Evolutionary conservation across 2,113 vertebrate genomes (phyloP).

Genomic region (Myiopsitta monachus): DNA sequence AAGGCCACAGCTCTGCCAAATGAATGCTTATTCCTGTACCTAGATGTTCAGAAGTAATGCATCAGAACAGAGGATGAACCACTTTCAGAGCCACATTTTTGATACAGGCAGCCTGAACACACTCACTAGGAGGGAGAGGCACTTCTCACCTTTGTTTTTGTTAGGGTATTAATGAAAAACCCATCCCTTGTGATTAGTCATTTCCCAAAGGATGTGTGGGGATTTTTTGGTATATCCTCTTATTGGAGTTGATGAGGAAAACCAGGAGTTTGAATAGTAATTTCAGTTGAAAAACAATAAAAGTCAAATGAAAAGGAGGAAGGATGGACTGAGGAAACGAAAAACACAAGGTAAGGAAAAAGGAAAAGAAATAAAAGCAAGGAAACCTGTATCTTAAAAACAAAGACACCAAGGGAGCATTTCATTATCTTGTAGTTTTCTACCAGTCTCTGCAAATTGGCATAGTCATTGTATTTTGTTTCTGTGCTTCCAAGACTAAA

Average conservation of each 20-base stretch:
- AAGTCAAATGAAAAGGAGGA: slow-evolving; percentile 24
- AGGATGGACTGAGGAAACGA: background rate
- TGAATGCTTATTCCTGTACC: background rate
- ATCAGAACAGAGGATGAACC: background rate
- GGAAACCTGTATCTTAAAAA: background rate
- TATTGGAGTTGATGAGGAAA: background rate
- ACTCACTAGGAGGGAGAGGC: background rate
- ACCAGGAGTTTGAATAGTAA: background rate
- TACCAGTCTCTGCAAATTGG: background rate
- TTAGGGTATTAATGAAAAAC: background rate
- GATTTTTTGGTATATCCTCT: background rate
- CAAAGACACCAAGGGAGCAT: background rate
- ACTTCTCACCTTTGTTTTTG: background rate
- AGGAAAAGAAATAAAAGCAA: background rate
- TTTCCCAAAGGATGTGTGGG: background rate
- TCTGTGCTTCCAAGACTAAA: background rate
- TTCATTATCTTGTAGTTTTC: background rate
- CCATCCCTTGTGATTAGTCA: background rate
- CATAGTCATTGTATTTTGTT: background rate
- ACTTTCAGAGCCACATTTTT: background rate
- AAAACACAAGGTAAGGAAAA: background rate
- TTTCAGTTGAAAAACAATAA: background rate
- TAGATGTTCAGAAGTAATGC: background rate
- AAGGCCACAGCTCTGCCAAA: background rate
- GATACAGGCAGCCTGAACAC: background rate